phyloP scores from a whole-genome alignment of 2,113 vertebrate species.

The Anser cygnoides region DNA sequence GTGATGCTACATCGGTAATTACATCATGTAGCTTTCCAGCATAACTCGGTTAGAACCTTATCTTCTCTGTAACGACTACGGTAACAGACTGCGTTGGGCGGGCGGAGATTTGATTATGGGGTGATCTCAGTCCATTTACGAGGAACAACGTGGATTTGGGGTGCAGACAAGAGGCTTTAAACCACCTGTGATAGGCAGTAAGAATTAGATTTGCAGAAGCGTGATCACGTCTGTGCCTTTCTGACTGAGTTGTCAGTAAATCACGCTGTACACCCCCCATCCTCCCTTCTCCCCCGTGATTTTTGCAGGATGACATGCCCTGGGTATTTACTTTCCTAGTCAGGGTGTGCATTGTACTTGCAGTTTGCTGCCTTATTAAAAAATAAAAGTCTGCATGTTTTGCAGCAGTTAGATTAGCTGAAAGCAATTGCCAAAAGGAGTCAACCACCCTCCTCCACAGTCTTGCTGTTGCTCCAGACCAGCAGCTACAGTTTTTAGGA shows the following conservation, averaged over 20 bases:
- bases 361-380: neutral
- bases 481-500: neutral
- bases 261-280: neutral
- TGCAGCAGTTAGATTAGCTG: neutral
- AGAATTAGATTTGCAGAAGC: neutral
- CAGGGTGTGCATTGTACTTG: neutral
- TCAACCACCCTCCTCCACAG: neutral
- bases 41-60: constrained; percentile 44
- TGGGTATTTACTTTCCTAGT: neutral
- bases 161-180: neutral
- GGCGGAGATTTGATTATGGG: constrained; percentile 24
- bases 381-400: neutral
- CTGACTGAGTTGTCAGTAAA: neutral
- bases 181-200: neutral
- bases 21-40: constrained; percentile 52
- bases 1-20: neutral
- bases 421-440: neutral
- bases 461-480: neutral
- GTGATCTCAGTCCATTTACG: constrained; percentile 7
- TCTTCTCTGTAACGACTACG: neutral
- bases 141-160: neutral
- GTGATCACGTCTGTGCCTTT: neutral
- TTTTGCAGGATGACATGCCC: neutral
- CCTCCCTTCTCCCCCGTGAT: neutral
- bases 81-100: neutral